Base-by-base conservation (phyloP, 1,140 invertebrate genomes). In the Mya arenaria region DNA sequence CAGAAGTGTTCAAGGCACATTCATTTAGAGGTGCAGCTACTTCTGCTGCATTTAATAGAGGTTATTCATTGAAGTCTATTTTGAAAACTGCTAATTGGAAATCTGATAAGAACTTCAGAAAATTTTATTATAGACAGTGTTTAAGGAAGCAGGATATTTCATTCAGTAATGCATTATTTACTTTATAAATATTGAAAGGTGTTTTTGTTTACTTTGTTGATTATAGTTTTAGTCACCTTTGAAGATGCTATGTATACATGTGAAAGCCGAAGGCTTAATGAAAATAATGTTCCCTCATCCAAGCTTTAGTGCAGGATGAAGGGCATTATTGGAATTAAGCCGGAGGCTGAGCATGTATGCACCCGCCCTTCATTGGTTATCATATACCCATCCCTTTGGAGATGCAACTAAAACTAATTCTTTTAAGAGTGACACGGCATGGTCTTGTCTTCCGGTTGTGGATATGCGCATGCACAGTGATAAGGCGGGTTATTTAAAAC, bases 221-320 rank as follows among this genome's bases (percentile, higher is more conserved):
- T 41, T 32, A n/a, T 65, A 34, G 28, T 68, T 34, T 69, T 69
- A 19, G 48, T 44, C 34, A 48, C 23, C 66, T 69, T 69, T 69
- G 28, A 69, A 69, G 4, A 69, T 69, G 66, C 66, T 69, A 25
- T 15, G 28, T 65, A 36, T 65, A 65, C 36, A 37, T 23, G 23
- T 37, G n/a, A 30, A 52, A 69, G 30, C 23, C 41, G 36, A 15
- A 52, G 30, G 69, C 30, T 34, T 56, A 34, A 32, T 8, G 0
- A 32, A 56, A 56, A 60, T 62, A 75, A 75, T 75, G 73, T 52
- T 10, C 37, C 60, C 73, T 60, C 58, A 75, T 75, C 56, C 73
- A 75, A 75, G 73, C 73, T 39, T 39, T 75, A 34, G 73, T 75
- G 73, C 62, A 41, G 73, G 73, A 75, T 75, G 58, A 60, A 60